Percentiles rank a stretch among this genome's conserved stretches.
Conservation (phyloP, 2,113 vertebrate species). For the Myotis davidii region DNA sequence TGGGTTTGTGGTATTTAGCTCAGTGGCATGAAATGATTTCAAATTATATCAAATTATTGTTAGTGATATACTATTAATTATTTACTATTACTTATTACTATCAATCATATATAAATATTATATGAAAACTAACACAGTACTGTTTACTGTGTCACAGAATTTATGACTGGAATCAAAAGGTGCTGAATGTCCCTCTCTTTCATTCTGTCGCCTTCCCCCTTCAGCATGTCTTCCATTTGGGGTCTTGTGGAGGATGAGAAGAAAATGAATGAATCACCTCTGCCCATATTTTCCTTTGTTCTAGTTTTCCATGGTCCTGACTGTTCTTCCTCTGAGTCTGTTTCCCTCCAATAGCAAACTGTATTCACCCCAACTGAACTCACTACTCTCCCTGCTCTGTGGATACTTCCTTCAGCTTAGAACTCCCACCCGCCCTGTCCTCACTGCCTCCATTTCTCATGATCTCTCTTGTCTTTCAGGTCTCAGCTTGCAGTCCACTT, state of each 20-base stretch:
- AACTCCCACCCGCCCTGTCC: not conserved
- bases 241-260: not conserved
- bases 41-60: not conserved
- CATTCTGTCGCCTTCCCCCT: not conserved
- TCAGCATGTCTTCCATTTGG: not conserved
- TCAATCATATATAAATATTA: not conserved
- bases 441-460: accelerated
- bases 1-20: not conserved
- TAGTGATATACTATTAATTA: not conserved
- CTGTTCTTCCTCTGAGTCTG: not conserved
- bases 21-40: not conserved
- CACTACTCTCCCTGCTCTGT: not conserved
- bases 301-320: not conserved
- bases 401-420: not conserved
- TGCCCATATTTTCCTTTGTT: not conserved
- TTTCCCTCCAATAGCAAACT: not conserved
- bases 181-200: not conserved
- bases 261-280: not conserved
- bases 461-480: not conserved
- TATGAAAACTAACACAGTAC: not conserved
- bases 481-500: not conserved
- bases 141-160: not conserved
- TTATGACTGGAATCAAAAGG: not conserved
- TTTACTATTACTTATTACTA: not conserved
- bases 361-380: not conserved